These are phyloP conservation scores for Anguilla obscura DNA, from an alignment of 2,797 vertebrate species.

Conservation along the genomic window DNA sequence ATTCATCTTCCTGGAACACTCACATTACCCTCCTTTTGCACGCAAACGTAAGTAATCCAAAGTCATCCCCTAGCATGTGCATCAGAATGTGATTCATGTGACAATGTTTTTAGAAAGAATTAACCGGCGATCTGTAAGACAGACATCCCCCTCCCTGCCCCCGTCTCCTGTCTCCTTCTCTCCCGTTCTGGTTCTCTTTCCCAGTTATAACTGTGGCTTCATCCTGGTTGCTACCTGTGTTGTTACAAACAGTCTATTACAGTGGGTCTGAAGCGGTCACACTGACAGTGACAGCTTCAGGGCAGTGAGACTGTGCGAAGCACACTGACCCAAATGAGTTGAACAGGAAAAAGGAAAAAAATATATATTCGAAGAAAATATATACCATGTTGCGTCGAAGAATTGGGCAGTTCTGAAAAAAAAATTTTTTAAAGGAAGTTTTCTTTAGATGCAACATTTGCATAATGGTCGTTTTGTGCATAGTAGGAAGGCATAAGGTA, in stretches of 20 bases:
- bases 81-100: neutral
- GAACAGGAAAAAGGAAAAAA: neutral
- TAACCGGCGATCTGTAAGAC: neutral
- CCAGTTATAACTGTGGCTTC: constrained; percentile 41
- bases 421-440: neutral
- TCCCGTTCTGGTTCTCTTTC: constrained; percentile 5
- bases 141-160: neutral
- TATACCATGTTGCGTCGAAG: neutral
- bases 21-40: neutral
- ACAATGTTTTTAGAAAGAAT: neutral
- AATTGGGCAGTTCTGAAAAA: constrained; percentile 7
- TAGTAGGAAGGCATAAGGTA: constrained; percentile 48
- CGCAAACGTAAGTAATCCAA: neutral
- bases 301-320: neutral
- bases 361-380: neutral
- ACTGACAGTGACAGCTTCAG: neutral
- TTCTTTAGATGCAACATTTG: constrained; percentile 27
- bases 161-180: neutral
- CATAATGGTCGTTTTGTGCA: constrained; percentile 52
- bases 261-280: constrained; percentile 4
- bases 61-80: no score
- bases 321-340: constrained; percentile 1
- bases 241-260: constrained; percentile 23
- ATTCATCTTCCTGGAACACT: neutral
- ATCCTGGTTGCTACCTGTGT: constrained; percentile 37